Percentiles rank a stretch among this genome's conserved stretches.
Evolutionary conservation across 2,113 vertebrate genomes (phyloP).

Genomic region (Chaetops frenatus): DNA sequence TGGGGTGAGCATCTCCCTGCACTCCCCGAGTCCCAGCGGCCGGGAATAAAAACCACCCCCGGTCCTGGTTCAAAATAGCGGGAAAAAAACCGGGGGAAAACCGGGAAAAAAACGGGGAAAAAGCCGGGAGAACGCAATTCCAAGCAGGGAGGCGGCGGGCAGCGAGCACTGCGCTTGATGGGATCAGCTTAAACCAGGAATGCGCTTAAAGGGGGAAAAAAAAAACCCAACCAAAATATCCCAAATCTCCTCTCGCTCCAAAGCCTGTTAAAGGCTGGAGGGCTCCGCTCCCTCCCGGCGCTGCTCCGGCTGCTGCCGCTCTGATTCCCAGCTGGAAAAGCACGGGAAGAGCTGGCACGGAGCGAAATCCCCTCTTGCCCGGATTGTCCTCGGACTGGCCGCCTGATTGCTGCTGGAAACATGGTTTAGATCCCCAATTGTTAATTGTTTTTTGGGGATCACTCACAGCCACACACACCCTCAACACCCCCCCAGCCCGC

Average conservation of each 20-base stretch:
- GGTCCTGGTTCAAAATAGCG: slow-evolving; percentile 27
- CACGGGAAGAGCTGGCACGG: background rate
- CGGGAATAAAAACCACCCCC: background rate
- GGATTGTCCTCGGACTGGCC: accelerated
- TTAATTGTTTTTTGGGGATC: accelerated
- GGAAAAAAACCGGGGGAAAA: no score
- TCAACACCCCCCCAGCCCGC: accelerated
- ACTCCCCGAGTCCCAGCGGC: background rate
- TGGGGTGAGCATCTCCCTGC: background rate
- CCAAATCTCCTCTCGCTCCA: background rate
- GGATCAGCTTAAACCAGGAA: background rate
- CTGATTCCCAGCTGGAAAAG: background rate
- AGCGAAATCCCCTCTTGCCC: background rate
- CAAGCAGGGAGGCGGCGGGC: accelerated
- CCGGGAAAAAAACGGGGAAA: no score
- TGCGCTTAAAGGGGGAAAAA: accelerated
- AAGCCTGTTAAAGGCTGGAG: accelerated
- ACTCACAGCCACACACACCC: accelerated
- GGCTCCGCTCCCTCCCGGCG: background rate
- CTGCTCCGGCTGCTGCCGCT: background rate
- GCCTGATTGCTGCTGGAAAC: accelerated
- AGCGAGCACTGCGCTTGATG: background rate
- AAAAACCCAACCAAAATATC: background rate
- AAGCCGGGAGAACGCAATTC: background rate
- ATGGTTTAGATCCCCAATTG: accelerated